Evolutionary conservation across 2,888 invertebrate genomes (phyloP).

Genomic region (Dione juno): DNA sequence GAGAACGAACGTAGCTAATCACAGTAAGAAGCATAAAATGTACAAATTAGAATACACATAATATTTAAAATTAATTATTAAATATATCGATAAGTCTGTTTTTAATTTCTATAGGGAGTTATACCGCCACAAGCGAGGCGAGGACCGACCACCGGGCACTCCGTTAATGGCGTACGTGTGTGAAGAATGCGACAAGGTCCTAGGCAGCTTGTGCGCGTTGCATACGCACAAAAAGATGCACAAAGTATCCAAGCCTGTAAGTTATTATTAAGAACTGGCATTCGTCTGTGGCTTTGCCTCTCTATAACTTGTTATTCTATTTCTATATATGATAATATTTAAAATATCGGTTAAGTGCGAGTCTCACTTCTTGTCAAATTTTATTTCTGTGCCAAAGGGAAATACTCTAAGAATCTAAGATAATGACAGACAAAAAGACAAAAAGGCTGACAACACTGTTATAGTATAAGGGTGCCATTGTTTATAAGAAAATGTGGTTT

Average conservation of each 20-base stretch:
- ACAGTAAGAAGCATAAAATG: no score
- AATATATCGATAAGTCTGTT: not conserved
- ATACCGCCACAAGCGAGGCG: constrained; percentile 76
- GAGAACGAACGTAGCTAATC: not conserved
- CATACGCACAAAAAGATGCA: constrained; percentile 83
- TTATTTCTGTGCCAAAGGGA: no score
- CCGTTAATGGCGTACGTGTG: constrained; percentile 80
- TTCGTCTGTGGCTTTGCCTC: not conserved
- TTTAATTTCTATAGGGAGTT: constrained; percentile 59
- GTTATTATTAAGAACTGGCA: constrained; percentile 42
- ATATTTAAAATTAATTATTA: no score
- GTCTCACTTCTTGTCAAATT: no score
- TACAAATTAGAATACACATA: not conserved
- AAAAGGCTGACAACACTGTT: no score
- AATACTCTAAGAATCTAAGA: no score
- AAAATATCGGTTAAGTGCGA: no score
- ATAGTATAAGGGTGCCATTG: no score
- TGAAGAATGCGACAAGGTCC: constrained; percentile 83
- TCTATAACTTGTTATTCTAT: not conserved
- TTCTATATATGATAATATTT: no score
- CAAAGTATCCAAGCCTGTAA: constrained; percentile 80
- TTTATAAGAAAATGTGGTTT: no score
- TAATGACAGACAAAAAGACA: no score
- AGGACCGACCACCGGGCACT: constrained; percentile 70
- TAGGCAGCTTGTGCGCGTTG: constrained; percentile 80